These are phyloP conservation scores for Neoseiulus cucumeris DNA, from an alignment of 1,140 invertebrate species.

Conservation along the genomic window DNA sequence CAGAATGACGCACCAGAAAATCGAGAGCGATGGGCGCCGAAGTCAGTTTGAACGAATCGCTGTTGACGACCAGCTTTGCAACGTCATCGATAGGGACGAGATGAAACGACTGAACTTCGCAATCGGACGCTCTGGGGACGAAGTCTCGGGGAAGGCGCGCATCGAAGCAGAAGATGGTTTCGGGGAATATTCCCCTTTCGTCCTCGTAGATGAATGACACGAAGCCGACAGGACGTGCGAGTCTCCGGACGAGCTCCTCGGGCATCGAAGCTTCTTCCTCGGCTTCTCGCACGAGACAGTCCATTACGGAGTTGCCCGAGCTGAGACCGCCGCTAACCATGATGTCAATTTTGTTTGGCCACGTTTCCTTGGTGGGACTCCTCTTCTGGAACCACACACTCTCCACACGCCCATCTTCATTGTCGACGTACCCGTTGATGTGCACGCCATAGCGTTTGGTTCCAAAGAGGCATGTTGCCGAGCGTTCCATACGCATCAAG, in stretches of 20 bases:
- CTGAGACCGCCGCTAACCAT: conserved; percentile 77
- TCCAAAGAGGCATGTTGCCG: conserved; percentile 72
- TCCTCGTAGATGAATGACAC: conserved; percentile 66
- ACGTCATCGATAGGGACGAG: conserved; percentile 47
- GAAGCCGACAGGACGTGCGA: conserved; percentile 27
- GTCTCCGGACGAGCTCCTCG: conserved; percentile 22
- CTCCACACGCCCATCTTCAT: conserved; percentile 54
- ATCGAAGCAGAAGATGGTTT: conserved; percentile 86
- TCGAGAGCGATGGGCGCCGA: conserved; percentile 70
- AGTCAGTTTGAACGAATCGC: conserved; percentile 72
- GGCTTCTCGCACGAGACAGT: conserved; percentile 78
- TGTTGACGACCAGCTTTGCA: conserved; percentile 47
- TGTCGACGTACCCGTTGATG: conserved; percentile 73
- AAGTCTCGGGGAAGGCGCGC: conserved; percentile 72
- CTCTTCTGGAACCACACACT: conserved; percentile 77
- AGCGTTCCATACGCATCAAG: conserved; percentile 70
- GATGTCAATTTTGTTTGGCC: conserved; percentile 84
- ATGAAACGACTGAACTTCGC: conserved; percentile 76
- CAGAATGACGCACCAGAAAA: conserved; percentile 71
- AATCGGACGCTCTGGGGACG: conserved; percentile 66
- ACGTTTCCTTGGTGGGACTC: conserved; percentile 73
- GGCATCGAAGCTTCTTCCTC: conserved; percentile 63
- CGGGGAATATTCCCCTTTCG: conserved; percentile 72
- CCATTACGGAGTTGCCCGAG: conserved; percentile 59
- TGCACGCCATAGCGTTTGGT: conserved; percentile 80